These are phyloP conservation scores for Anabas testudineus DNA, from an alignment of 2,797 vertebrate species.

Conservation along the genomic window DNA sequence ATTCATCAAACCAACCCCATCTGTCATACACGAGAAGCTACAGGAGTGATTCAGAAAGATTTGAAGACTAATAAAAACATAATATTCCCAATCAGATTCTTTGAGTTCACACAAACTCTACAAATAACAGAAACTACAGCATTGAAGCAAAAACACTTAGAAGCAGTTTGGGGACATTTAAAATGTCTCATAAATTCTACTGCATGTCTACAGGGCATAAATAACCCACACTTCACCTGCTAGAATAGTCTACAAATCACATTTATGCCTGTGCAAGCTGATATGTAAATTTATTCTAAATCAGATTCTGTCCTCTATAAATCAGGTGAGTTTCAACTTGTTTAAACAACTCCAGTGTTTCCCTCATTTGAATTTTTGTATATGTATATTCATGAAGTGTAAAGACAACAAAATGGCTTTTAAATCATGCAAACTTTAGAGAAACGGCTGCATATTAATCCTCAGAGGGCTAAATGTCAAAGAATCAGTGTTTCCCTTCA, in stretches of 20 bases:
- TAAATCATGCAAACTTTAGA: constrained; percentile 2
- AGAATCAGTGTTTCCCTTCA: too few relatives aligned
- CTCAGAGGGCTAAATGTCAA: too few relatives aligned
- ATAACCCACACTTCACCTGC: too few relatives aligned
- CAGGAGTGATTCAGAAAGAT: not conserved
- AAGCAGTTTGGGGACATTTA: not conserved
- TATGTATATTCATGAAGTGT: not conserved
- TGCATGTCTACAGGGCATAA: not conserved
- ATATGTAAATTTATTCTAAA: not conserved
- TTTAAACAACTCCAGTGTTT: not conserved
- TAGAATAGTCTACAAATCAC: not conserved
- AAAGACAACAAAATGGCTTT: not conserved
- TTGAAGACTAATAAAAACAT: not conserved
- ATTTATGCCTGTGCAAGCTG: too few relatives aligned
- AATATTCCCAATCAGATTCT: not conserved
- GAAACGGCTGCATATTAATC: too few relatives aligned
- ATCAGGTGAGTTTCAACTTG: not conserved
- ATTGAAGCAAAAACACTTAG: not conserved
- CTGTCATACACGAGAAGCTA: constrained; percentile 26
- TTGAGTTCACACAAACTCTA: not conserved
- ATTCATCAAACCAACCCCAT: constrained; percentile 30
- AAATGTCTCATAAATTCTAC: not conserved
- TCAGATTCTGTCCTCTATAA: not conserved
- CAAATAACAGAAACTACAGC: not conserved
- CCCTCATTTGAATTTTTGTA: not conserved